Percentiles rank a stretch among this genome's conserved stretches.
phyloP scores from a whole-genome alignment of 2,888 invertebrate species.

The Drosophila rellima region DNA sequence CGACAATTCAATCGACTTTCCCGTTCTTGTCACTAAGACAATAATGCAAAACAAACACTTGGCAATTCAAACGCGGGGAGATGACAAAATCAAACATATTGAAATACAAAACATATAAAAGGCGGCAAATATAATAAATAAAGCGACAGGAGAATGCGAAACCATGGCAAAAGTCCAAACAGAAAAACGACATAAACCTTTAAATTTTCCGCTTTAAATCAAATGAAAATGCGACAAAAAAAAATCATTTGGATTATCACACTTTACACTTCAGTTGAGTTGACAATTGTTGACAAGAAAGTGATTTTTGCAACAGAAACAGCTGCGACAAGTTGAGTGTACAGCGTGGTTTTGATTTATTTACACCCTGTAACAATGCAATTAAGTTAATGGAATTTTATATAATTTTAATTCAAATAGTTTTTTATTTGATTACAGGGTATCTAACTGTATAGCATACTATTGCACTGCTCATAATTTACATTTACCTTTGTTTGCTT shows the following conservation, averaged over 20 bases:
- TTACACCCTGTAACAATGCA: not conserved
- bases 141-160: constrained; percentile 2
- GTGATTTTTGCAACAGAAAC: constrained; percentile 1
- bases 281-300: constrained; percentile 16
- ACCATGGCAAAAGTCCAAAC: constrained; percentile 19
- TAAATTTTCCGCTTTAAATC: constrained; percentile 28
- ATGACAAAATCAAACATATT: constrained; percentile 49
- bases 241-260: constrained; percentile 19
- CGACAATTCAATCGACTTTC: constrained; percentile 3
- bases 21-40: not conserved
- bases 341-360: constrained; percentile 28
- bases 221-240: constrained; percentile 9
- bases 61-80: constrained; percentile 33
- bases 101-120: constrained; percentile 51
- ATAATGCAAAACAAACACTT: constrained; percentile 2
- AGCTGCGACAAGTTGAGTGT: not conserved
- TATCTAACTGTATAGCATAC: not conserved
- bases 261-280: constrained; percentile 21
- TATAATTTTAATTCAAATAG: not conserved
- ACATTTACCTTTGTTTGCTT: constrained; percentile 20
- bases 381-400: too few relatives aligned
- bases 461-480: not conserved
- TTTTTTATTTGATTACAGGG: not conserved
- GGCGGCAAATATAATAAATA: constrained; percentile 16
- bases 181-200: constrained; percentile 26